phyloP scores from a whole-genome alignment of 2,888 invertebrate species.

The Pteria penguin region DNA sequence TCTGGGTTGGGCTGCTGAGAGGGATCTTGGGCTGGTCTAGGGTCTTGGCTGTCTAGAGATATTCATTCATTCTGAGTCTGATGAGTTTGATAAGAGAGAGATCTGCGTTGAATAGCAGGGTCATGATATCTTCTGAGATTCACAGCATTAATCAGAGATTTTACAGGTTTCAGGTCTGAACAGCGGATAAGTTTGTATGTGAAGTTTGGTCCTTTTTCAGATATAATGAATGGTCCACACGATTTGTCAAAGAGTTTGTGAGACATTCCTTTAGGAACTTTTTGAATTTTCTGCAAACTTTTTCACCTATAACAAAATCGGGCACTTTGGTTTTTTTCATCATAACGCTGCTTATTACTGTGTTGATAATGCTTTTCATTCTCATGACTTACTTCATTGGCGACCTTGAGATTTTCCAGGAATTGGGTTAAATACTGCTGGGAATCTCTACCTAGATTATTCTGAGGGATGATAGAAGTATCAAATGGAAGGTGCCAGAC shows the following conservation, averaged over 20 bases:
- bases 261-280: slow-evolving; percentile 8
- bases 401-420: slow-evolving; percentile 5
- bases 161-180: slow-evolving; percentile 4
- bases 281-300: slow-evolving; percentile 19
- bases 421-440: slow-evolving; percentile 4
- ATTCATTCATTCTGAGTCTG: no score
- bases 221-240: slow-evolving; percentile 1
- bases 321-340: slow-evolving; percentile 9
- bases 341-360: slow-evolving; percentile 8
- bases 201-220: slow-evolving; percentile 11
- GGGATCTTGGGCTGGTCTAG: no score
- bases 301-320: slow-evolving; percentile 12
- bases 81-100: background rate
- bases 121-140: slow-evolving; percentile 1
- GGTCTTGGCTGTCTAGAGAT: no score
- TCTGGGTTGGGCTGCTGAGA: no score
- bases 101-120: background rate
- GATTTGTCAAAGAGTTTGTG: slow-evolving; percentile 18
- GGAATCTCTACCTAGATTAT: background rate
- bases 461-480: slow-evolving; percentile 13
- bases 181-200: background rate
- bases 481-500: slow-evolving; percentile 25
- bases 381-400: background rate
- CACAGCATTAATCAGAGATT: background rate
- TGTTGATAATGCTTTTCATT: slow-evolving; percentile 15